These are phyloP conservation scores for Hyles vespertilio DNA, from an alignment of 1,140 invertebrate species.

Conservation along the genomic window DNA sequence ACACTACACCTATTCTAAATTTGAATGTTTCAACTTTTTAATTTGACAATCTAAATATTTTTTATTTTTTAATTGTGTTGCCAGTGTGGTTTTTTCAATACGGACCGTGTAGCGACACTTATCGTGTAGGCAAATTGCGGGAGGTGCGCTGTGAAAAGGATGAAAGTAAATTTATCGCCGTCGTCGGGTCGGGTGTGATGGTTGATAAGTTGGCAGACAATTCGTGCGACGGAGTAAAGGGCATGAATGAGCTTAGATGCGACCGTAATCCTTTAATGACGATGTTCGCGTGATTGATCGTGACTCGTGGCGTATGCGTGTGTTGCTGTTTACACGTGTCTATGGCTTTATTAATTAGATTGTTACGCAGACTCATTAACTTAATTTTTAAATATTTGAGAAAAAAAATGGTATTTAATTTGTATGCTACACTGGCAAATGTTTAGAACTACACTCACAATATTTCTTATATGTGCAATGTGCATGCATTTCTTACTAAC, in stretches of 20 bases:
- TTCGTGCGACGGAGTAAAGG: slow-evolving; percentile 36
- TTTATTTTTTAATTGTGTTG: not conserved
- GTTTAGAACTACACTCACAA: too few species aligned
- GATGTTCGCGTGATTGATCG: slow-evolving; percentile 41
- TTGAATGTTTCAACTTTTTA: slow-evolving; percentile 29
- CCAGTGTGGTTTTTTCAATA: slow-evolving; percentile 15
- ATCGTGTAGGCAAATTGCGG: slow-evolving; percentile 38
- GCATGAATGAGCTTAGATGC: slow-evolving; percentile 61
- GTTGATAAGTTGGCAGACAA: slow-evolving; percentile 52
- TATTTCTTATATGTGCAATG: too few species aligned
- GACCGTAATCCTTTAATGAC: slow-evolving; percentile 47
- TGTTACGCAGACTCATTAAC: too few species aligned
- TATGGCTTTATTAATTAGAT: too few species aligned
- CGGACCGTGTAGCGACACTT: slow-evolving; percentile 2
- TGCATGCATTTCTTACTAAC: too few species aligned
- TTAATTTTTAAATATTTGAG: too few species aligned
- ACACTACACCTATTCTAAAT: slow-evolving; percentile 42
- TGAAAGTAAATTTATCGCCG: slow-evolving; percentile 69
- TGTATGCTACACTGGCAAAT: too few species aligned
- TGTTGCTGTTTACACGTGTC: too few species aligned
- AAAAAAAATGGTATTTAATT: too few species aligned
- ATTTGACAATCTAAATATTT: slow-evolving; percentile 11
- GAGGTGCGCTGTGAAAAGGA: slow-evolving; percentile 55
- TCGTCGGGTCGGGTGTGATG: slow-evolving; percentile 50
- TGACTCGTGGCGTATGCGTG: slow-evolving; percentile 13